These are phyloP conservation scores for Peromyscus maniculatus DNA, from an alignment of 2,113 vertebrate genomes.

Conservation along the genomic window DNA sequence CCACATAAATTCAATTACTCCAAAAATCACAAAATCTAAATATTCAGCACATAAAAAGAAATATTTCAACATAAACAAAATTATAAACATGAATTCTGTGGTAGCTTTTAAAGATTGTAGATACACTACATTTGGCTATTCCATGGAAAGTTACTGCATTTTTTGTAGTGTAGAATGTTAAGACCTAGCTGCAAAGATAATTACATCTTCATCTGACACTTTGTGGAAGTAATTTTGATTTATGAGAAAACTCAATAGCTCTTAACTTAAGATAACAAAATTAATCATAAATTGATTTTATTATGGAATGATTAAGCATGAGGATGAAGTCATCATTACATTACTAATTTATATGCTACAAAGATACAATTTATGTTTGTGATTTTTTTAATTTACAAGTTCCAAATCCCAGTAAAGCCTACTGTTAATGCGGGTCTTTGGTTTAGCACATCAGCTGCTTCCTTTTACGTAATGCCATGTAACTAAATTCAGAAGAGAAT, in stretches of 20 bases:
- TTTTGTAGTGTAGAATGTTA: neutral
- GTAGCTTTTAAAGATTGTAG: neutral
- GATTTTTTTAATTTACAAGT: conserved; percentile 73
- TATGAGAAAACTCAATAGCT: conserved; percentile 67
- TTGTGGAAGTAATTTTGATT: conserved; percentile 77
- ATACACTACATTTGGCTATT: neutral
- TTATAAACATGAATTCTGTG: neutral
- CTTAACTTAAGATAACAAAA: conserved; percentile 63
- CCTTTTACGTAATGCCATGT: conserved; percentile 72
- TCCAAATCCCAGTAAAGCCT: conserved; percentile 70
- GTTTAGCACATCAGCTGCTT: conserved; percentile 66
- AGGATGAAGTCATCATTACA: conserved; percentile 72
- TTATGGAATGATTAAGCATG: conserved; percentile 63
- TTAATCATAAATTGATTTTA: conserved; percentile 71
- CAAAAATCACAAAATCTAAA: neutral
- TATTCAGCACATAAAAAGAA: neutral
- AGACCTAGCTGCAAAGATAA: conserved; percentile 61
- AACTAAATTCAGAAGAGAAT: conserved; percentile 79
- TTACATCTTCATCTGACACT: conserved; percentile 62
- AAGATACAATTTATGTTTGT: conserved; percentile 73
- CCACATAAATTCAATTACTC: neutral
- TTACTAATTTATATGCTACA: conserved; percentile 74
- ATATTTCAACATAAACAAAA: conserved; percentile 9
- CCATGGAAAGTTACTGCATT: neutral
- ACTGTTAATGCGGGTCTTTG: conserved; percentile 74